These are phyloP conservation scores for Erannis defoliaria DNA, from an alignment of 2,888 invertebrate species.

Conservation along the genomic window DNA sequence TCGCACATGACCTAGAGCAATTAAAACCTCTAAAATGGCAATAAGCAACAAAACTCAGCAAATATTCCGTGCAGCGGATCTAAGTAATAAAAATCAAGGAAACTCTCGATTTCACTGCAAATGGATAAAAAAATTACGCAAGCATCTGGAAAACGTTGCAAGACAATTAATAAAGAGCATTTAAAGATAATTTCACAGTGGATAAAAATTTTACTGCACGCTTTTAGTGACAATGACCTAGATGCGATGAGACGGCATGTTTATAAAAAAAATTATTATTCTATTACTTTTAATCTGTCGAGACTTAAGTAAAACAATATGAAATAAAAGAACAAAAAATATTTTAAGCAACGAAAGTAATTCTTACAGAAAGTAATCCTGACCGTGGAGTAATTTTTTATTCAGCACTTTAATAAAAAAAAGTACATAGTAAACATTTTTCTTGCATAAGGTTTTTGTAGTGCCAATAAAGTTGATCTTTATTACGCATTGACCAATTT, in stretches of 20 bases:
- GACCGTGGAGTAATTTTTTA: too few species aligned
- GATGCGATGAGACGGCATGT: constrained; percentile 49
- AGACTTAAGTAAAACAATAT: background rate
- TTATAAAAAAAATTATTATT: constrained; percentile 1
- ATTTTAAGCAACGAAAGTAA: background rate
- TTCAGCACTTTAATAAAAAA: too few species aligned
- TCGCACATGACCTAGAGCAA: constrained; percentile 23
- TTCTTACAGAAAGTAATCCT: too few species aligned
- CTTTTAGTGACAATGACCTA: constrained; percentile 80
- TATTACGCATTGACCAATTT: constrained; percentile 9
- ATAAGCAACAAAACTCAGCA: constrained; percentile 10
- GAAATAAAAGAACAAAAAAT: background rate
- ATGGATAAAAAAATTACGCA: constrained; percentile 69
- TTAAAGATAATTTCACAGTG: constrained; percentile 77
- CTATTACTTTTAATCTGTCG: background rate
- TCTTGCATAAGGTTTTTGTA: background rate
- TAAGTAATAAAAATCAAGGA: constrained; percentile 43
- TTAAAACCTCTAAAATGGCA: constrained; percentile 17
- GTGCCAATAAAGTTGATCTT: background rate
- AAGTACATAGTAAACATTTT: background rate
- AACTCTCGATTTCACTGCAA: constrained; percentile 52
- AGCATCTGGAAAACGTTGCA: constrained; percentile 70
- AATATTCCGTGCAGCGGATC: constrained; percentile 34
- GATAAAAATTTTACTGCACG: constrained; percentile 69
- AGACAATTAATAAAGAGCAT: constrained; percentile 71